phyloP scores from a whole-genome alignment of 2,888 invertebrate species.

The Tanypteryx hageni region DNA sequence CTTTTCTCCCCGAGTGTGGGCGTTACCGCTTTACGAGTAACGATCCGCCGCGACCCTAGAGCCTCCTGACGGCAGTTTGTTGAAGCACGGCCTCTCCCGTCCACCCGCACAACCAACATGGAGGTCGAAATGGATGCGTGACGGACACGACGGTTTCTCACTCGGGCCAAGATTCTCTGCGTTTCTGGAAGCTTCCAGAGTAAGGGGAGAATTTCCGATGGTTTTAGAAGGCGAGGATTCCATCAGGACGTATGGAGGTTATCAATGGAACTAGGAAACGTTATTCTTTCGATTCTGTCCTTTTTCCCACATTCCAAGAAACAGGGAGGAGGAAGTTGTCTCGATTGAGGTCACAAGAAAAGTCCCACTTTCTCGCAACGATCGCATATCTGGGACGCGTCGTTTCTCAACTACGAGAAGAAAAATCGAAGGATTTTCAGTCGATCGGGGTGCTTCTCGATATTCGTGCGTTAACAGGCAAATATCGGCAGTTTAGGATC shows the following conservation, averaged over 20 bases:
- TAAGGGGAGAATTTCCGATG: neutral
- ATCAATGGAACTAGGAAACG: neutral
- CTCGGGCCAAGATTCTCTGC: neutral
- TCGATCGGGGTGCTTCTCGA: too few relatives aligned
- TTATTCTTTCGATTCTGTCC: neutral
- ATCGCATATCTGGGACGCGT: neutral
- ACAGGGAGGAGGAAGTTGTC: neutral
- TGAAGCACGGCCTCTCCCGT: neutral
- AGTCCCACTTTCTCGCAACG: conserved; percentile 30
- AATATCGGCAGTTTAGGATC: too few relatives aligned
- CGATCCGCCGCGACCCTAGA: conserved; percentile 38
- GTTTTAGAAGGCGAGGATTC: neutral
- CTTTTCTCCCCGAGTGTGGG: neutral
- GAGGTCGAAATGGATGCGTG: neutral
- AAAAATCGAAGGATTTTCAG: neutral
- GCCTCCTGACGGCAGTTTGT: conserved; percentile 24
- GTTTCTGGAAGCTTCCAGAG: neutral
- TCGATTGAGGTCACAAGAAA: conserved; percentile 9
- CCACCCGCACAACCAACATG: conserved; percentile 45
- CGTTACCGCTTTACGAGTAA: conserved; percentile 50
- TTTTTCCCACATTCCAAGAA: neutral
- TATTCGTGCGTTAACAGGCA: neutral
- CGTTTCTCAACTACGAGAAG: conserved; percentile 16
- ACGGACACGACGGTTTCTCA: neutral
- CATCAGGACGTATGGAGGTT: neutral